Evolutionary conservation across 1,140 invertebrate genomes (phyloP), one percentile per base, ranked within the genome.

Genomic region (Tenebrio molitor): DNA sequence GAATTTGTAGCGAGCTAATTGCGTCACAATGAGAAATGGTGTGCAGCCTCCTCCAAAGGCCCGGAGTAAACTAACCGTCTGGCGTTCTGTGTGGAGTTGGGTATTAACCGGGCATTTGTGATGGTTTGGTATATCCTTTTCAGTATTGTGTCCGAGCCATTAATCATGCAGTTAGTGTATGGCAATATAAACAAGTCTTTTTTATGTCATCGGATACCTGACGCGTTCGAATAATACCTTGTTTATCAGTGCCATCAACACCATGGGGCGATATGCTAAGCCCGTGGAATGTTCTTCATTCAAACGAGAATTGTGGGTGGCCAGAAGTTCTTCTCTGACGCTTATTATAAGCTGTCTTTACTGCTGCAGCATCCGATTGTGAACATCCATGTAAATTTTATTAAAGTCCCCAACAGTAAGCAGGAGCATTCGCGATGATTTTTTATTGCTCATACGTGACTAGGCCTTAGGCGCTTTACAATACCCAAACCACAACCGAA

Each of bases 161-260:
- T 81, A 82, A 82, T 82, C 81, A 81, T 82, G 80, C 72, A 76
- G 71, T 74, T 76, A 75, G 76, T 80, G 75, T 76, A 77, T 76
- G 72, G 77, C 77, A 80, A 80, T 83, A 83, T 82, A 83, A 82
- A 83, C 82, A 83, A 81, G 80, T 80, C 81, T 80, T 82, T 83
- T 83, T 83, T 80, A 83, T 81, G 82, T 83, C 82, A 83, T 82
- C 81, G 82, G 81, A 83, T 83, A 83, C 81, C 81, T 83, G 81
- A 81, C 80, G 77, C 74, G 75, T 80, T 75, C 73, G 78, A 80
- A 82, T 83, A 82, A 83, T 83, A 75, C 80, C 76, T 73, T 83
- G 80, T 83, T 83, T 83, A 83, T 83, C 81, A 82, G 73, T 79
- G 81, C 81, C 80, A 83, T 83, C 81, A 83, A 81, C 81, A 83